Conservation (phyloP, 2,797 vertebrate species). For the Sebastes umbrosus region DNA sequence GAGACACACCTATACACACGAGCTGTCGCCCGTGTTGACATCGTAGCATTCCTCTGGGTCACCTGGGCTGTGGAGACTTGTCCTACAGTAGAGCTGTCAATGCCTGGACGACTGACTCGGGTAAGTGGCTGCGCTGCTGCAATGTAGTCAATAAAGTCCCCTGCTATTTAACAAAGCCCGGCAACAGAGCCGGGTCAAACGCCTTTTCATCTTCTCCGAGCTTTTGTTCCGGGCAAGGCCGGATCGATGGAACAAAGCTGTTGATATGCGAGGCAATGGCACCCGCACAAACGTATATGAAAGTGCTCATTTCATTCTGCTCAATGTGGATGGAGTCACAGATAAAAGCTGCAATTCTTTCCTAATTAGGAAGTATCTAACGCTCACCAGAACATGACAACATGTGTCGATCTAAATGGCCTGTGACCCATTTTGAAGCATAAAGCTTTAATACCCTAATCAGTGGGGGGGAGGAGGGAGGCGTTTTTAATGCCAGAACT, state of each 20-base stretch:
- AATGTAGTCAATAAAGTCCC: constrained; percentile 71
- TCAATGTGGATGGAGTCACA: constrained; percentile 27
- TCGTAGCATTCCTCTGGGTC: constrained; percentile 55
- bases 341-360: constrained; percentile 1
- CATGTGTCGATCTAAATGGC: background rate
- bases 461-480: too few relatives aligned
- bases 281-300: background rate
- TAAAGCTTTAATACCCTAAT: background rate
- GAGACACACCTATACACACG: background rate
- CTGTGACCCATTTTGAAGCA: background rate
- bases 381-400: background rate
- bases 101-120: constrained; percentile 49
- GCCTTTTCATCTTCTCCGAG: constrained; percentile 60
- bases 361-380: constrained; percentile 7
- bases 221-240: constrained; percentile 47
- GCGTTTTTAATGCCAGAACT: too few relatives aligned
- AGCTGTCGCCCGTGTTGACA: constrained; percentile 46
- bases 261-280: constrained; percentile 34
- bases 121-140: constrained; percentile 69
- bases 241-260: constrained; percentile 69
- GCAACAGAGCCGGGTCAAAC: constrained; percentile 61
- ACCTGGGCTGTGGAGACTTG: constrained; percentile 59
- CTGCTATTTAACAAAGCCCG: constrained; percentile 72
- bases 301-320: constrained; percentile 31
- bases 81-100: constrained; percentile 65